A percentile compares a stretch with the other conserved stretches of the same genome.
Evolutionary conservation across 2,113 vertebrate species (phyloP).

Genomic region (Labeo rohita): DNA sequence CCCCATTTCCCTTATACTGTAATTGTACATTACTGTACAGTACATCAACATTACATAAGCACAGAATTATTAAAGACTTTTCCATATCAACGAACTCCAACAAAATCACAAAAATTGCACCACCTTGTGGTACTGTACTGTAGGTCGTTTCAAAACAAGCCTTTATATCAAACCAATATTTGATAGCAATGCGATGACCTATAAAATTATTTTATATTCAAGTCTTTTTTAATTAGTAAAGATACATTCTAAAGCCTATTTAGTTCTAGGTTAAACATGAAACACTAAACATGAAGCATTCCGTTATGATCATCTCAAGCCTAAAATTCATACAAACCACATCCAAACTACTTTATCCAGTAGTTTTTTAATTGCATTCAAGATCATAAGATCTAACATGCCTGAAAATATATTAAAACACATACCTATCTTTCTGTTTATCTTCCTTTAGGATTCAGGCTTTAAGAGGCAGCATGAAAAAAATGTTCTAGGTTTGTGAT

Average conservation of each 20-base stretch:
- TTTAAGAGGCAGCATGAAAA: neutral
- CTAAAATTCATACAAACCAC: neutral
- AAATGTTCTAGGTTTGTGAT: neutral
- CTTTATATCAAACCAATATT: neutral
- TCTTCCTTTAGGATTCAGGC: neutral
- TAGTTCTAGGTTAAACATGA: too few relatives aligned
- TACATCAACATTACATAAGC: neutral
- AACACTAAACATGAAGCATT: neutral
- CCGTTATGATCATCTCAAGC: neutral
- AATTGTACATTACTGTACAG: neutral
- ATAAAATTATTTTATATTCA: neutral
- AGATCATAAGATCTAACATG: neutral
- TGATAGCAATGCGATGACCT: neutral
- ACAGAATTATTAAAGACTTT: neutral
- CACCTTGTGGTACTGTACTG: slow-evolving; percentile 70
- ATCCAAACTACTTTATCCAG: neutral
- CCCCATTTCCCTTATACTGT: neutral
- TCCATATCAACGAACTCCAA: slow-evolving; percentile 4
- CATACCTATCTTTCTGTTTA: neutral
- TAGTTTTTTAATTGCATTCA: neutral
- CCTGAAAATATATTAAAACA: neutral
- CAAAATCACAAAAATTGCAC: slow-evolving; percentile 66
- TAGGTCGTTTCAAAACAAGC: neutral
- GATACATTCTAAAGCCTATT: neutral
- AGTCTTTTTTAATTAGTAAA: neutral